Conservation (phyloP, 2,113 vertebrate species). For the Seriola dumerili region DNA sequence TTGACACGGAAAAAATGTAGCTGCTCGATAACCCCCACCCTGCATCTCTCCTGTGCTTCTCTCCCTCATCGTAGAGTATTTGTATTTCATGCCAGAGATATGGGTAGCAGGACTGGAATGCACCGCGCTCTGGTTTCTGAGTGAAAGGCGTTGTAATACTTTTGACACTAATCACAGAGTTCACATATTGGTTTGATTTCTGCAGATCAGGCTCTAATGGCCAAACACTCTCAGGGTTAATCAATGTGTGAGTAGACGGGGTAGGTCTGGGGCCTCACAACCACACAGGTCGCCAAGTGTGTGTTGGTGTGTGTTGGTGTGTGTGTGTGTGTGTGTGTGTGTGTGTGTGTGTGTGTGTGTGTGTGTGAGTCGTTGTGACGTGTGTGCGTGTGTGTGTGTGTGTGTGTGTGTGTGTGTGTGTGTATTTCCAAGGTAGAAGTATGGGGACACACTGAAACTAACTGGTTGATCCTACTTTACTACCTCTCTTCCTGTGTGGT, state of each 20-base stretch:
- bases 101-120: slow-evolving; percentile 70
- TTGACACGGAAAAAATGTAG: slow-evolving; percentile 71
- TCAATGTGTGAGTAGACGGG: slow-evolving; percentile 73
- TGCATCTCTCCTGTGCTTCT: slow-evolving; percentile 62
- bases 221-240: slow-evolving; percentile 79
- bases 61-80: slow-evolving; percentile 69
- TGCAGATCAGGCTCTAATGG: slow-evolving; percentile 78
- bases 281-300: slow-evolving; percentile 55
- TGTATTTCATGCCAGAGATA: slow-evolving; percentile 80
- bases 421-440: slow-evolving; percentile 20
- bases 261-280: slow-evolving; percentile 61
- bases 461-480: slow-evolving; percentile 44
- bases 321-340: slow-evolving; percentile 9
- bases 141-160: slow-evolving; percentile 79
- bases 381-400: slow-evolving; percentile 15
- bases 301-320: background rate
- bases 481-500: slow-evolving; percentile 30
- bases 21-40: slow-evolving; percentile 72
- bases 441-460: slow-evolving; percentile 21
- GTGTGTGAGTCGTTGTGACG: too few species aligned
- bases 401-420: slow-evolving; percentile 18
- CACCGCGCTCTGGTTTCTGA: slow-evolving; percentile 75
- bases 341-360: slow-evolving; percentile 14
- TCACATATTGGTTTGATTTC: slow-evolving; percentile 84
- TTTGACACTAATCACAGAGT: slow-evolving; percentile 83